Evolutionary conservation across 2,797 vertebrate genomes (phyloP).

Genomic region (Gambelia wislizenii): DNA sequence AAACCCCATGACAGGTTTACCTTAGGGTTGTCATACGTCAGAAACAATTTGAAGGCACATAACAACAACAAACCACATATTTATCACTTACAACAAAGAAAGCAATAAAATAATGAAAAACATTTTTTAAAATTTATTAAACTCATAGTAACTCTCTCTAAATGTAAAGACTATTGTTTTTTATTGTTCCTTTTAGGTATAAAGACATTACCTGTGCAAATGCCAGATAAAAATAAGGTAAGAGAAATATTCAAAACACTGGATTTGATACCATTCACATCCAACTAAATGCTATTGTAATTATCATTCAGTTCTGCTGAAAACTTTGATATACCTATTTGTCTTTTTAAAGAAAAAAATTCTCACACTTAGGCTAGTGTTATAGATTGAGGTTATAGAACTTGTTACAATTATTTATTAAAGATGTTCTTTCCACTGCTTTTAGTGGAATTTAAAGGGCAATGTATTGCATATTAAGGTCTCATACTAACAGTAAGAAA

Average conservation of each 20-base stretch:
- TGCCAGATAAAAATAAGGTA: constrained; percentile 83
- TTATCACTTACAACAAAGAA: neutral
- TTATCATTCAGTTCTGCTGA: neutral
- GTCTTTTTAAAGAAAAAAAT: neutral
- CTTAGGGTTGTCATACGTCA: too few relatives aligned
- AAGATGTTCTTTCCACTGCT: fast-evolving
- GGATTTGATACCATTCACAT: neutral
- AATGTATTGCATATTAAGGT: too few relatives aligned
- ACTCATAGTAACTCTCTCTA: neutral
- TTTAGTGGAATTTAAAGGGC: neutral
- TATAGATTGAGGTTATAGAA: neutral
- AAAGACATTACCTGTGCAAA: constrained; percentile 85
- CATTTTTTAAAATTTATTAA: constrained; percentile 11
- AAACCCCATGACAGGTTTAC: too few relatives aligned
- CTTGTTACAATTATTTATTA: neutral
- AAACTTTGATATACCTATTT: neutral
- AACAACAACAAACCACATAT: neutral
- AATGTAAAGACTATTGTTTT: constrained; percentile 6
- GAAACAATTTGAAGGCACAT: too few relatives aligned
- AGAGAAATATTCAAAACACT: constrained; percentile 47
- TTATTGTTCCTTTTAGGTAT: constrained; percentile 79
- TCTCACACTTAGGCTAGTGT: neutral
- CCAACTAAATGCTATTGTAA: neutral
- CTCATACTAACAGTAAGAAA: fast-evolving
- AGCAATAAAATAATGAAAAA: neutral